phyloP scores from a whole-genome alignment of 1,140 invertebrate species.

The Temnothorax nylanderi region DNA sequence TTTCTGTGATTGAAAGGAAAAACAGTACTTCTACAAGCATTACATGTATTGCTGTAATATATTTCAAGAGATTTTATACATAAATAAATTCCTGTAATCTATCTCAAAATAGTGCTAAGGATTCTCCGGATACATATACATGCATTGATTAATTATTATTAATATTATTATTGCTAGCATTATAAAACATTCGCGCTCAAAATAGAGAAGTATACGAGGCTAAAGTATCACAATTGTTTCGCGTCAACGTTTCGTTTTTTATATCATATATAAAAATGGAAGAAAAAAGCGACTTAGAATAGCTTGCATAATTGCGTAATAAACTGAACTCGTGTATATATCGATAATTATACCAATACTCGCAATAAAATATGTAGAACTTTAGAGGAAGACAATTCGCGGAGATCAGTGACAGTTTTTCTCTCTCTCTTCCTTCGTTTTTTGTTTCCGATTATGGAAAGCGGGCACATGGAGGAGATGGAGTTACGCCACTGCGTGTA shows the following conservation, averaged over 20 bases:
- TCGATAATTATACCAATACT: neutral
- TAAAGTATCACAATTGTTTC: neutral
- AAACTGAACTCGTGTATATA: neutral
- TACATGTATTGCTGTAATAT: no score
- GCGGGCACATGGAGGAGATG: neutral
- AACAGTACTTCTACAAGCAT: neutral
- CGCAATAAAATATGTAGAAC: constrained; percentile 2
- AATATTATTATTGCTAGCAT: neutral
- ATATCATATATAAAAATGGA: neutral
- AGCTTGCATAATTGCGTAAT: neutral
- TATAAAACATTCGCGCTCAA: neutral
- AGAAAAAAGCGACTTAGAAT: constrained; percentile 2
- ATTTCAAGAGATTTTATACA: neutral
- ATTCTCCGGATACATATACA: neutral
- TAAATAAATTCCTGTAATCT: neutral
- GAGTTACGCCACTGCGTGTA: constrained; percentile 16
- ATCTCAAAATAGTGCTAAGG: neutral
- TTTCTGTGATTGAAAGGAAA: neutral
- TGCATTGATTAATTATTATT: neutral
- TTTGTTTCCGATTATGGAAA: constrained; percentile 49
- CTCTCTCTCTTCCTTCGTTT: neutral
- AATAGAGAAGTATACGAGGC: neutral
- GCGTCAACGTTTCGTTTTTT: neutral
- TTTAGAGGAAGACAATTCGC: neutral
- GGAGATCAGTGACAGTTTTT: no score